A percentile compares a stretch with the other conserved stretches of the same genome.
Evolutionary conservation across 1,140 invertebrate species (phyloP).

Genomic region (Ceratoteleas bidentatus): DNA sequence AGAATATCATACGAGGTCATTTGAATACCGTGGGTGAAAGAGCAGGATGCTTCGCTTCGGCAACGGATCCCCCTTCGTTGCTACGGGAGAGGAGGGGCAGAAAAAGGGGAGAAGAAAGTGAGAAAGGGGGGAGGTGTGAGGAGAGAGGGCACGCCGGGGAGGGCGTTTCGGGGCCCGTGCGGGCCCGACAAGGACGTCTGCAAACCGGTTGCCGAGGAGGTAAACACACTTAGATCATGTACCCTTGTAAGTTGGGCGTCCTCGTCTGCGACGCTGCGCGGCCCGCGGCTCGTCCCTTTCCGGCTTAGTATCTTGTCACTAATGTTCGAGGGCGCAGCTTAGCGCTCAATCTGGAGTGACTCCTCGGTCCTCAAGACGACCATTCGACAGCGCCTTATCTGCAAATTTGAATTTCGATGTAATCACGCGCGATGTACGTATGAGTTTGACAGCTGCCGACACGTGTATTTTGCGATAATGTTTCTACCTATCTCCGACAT

Average conservation of each 20-base stretch:
- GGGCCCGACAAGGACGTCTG: constrained; percentile 20
- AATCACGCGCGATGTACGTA: constrained; percentile 43
- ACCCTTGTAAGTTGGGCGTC: constrained; percentile 57
- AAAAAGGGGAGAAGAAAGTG: constrained; percentile 26
- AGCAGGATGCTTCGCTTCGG: constrained; percentile 28
- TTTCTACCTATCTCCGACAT: constrained; percentile 30
- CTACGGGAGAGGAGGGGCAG: constrained; percentile 11
- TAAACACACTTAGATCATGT: constrained; percentile 80
- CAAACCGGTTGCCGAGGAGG: constrained; percentile 79
- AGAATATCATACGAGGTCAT: constrained; percentile 75
- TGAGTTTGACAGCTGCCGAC: constrained; percentile 46
- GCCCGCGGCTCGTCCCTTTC: constrained; percentile 49
- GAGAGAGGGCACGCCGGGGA: constrained; percentile 61
- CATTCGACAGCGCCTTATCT: constrained; percentile 55
- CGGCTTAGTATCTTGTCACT: constrained; percentile 54
- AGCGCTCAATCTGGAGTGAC: constrained; percentile 52
- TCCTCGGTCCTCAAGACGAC: not conserved
- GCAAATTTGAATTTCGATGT: constrained; percentile 65
- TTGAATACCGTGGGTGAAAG: constrained; percentile 72
- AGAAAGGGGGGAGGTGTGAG: constrained; percentile 61
- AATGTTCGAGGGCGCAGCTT: constrained; percentile 30
- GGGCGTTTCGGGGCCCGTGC: not conserved
- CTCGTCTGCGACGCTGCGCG: constrained; percentile 34
- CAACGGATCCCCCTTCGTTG: not conserved
- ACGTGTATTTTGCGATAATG: constrained; percentile 49